Conservation (phyloP, 2,113 vertebrate genomes). For the Isichthys henryi region DNA sequence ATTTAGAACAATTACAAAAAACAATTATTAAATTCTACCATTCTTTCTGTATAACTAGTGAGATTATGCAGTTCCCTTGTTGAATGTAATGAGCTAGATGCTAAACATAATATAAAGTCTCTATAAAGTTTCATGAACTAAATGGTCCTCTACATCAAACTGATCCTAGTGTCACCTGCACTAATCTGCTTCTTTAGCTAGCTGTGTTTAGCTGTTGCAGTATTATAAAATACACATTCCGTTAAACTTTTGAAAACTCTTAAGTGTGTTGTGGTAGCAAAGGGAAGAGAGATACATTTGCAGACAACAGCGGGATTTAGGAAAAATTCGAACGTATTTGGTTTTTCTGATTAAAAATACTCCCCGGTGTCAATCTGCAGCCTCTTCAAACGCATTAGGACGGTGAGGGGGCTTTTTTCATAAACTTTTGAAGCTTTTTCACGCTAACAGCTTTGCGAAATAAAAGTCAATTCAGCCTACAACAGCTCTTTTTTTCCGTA, state of each 20-base stretch:
- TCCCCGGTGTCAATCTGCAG: neutral
- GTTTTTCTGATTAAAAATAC: neutral
- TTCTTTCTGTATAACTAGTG: neutral
- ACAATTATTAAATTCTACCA: neutral
- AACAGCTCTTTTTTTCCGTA: neutral
- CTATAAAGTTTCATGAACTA: neutral
- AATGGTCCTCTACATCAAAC: neutral
- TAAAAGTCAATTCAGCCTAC: neutral
- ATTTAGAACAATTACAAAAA: neutral
- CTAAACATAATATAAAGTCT: neutral
- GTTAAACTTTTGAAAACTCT: neutral
- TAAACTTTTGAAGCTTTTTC: neutral
- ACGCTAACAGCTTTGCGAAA: neutral
- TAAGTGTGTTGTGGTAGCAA: neutral
- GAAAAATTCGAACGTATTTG: neutral
- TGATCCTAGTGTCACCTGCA: neutral
- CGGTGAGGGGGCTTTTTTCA: neutral
- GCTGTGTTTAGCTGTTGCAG: neutral
- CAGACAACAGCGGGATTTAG: neutral
- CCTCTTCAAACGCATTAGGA: neutral
- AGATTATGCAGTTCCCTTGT: neutral
- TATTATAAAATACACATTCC: neutral
- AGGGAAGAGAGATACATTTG: neutral
- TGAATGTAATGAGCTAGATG: neutral
- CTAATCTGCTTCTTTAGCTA: neutral